These are phyloP conservation scores for Ceyx melanurus DNA, from an alignment of 2,113 vertebrate genomes.

Conservation along the genomic window DNA sequence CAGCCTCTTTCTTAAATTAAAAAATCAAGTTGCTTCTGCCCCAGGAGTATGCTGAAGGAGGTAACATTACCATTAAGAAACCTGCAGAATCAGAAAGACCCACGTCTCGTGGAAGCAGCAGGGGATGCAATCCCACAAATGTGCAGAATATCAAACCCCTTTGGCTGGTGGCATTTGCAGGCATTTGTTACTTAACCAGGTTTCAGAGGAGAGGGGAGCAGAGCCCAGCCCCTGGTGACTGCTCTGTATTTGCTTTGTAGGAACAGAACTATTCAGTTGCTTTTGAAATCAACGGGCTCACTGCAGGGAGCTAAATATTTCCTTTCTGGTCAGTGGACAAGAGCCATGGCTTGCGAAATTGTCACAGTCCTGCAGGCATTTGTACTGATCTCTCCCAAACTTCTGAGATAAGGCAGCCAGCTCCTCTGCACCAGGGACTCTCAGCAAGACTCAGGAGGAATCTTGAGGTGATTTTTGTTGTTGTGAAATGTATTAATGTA, in stretches of 20 bases:
- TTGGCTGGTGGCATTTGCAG: conserved; percentile 16
- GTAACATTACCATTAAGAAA: neutral
- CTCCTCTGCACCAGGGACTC: neutral
- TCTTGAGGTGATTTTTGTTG: neutral
- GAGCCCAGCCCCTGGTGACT: neutral
- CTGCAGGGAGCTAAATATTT: conserved; percentile 11
- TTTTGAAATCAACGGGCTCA: conserved; percentile 23
- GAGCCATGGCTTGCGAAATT: neutral
- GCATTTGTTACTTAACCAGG: neutral
- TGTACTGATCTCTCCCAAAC: neutral
- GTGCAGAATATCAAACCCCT: neutral
- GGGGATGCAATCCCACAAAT: neutral
- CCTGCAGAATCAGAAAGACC: neutral
- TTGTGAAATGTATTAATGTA: neutral
- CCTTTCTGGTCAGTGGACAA: conserved; percentile 16
- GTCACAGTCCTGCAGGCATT: neutral
- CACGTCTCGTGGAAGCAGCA: neutral
- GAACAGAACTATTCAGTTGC: conserved; percentile 11
- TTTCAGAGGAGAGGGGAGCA: neutral
- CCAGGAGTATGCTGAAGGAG: neutral
- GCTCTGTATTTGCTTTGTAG: conserved; percentile 26
- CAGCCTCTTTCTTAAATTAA: neutral
- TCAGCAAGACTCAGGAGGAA: neutral
- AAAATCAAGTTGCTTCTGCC: neutral
- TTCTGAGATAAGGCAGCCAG: neutral